Evolutionary conservation across 2,797 vertebrate species (phyloP).

Genomic region (Sebastes diaconus): DNA sequence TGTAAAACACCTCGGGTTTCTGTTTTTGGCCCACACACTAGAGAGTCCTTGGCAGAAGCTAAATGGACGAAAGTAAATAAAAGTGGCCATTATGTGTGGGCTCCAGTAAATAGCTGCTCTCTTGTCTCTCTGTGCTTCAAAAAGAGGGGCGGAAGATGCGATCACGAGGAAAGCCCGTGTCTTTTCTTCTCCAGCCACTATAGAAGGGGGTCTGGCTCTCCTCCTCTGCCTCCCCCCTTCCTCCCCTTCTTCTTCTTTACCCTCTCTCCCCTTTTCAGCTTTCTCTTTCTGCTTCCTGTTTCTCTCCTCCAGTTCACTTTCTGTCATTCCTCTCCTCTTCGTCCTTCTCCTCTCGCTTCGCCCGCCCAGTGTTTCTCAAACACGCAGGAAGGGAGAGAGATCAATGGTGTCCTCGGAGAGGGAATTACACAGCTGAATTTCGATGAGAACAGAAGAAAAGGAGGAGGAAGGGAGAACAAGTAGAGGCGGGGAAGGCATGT

Average conservation of each 20-base stretch:
- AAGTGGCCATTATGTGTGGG: conserved; percentile 80
- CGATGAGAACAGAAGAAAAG: conserved; percentile 76
- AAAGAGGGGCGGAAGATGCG: conserved; percentile 78
- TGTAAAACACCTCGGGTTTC: conserved; percentile 71
- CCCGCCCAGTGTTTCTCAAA: conserved; percentile 66
- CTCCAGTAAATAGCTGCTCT: conserved; percentile 81
- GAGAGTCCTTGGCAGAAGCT: conserved; percentile 76
- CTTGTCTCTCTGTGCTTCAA: conserved; percentile 78
- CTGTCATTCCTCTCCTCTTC: conserved; percentile 44
- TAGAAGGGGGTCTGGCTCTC: conserved; percentile 40
- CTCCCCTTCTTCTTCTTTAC: neutral
- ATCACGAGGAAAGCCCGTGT: conserved; percentile 80
- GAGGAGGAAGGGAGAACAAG: conserved; percentile 73
- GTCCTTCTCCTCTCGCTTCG: conserved; percentile 44
- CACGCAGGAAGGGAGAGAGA: conserved; percentile 72
- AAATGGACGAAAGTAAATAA: conserved; percentile 81
- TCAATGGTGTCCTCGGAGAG: conserved; percentile 77
- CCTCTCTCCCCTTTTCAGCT: conserved; percentile 25
- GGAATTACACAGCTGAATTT: conserved; percentile 76
- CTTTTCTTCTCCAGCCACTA: conserved; percentile 75
- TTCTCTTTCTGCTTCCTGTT: conserved; percentile 46
- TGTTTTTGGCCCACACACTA: conserved; percentile 69
- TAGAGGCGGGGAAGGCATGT: conserved; percentile 71
- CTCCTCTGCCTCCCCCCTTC: conserved; percentile 12
- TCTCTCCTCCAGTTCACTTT: conserved; percentile 34